These are phyloP conservation scores for Myotis planiceps DNA, from an alignment of 2,797 vertebrate genomes.

Conservation along the genomic window DNA sequence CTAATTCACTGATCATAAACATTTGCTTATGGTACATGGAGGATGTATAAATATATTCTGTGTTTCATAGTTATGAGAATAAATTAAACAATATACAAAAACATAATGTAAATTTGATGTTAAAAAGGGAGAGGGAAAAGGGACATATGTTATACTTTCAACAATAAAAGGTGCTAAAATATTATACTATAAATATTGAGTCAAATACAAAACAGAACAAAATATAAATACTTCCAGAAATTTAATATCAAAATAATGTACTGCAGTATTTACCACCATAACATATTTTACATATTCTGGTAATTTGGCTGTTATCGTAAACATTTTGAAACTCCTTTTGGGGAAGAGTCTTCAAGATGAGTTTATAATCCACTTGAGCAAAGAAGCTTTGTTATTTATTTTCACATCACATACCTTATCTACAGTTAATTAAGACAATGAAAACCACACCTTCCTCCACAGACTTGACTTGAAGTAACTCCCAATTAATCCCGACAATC, in stretches of 20 bases:
- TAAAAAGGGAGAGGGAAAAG: neutral
- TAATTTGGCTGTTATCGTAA: slow-evolving; percentile 17
- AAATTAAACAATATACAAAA: neutral
- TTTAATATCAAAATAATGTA: neutral
- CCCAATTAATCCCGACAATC: neutral
- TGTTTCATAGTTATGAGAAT: neutral
- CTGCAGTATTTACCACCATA: neutral
- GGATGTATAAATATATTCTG: neutral
- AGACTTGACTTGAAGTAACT: neutral
- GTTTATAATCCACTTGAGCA: neutral
- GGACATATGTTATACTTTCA: too few relatives aligned
- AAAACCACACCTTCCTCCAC: neutral
- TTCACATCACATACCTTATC: neutral
- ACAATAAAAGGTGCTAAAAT: neutral
- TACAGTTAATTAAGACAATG: neutral
- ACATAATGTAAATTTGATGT: neutral
- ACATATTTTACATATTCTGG: neutral
- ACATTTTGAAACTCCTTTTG: neutral
- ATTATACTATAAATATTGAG: neutral
- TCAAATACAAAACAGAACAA: slow-evolving; percentile 12
- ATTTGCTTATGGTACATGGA: neutral
- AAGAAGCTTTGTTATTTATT: neutral
- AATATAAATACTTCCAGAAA: neutral
- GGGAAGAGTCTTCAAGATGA: neutral
- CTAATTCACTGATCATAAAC: neutral